Evolutionary conservation across 2,888 invertebrate genomes (phyloP), one percentile per base, ranked within the genome.

Genomic region (Ophion costatus): DNA sequence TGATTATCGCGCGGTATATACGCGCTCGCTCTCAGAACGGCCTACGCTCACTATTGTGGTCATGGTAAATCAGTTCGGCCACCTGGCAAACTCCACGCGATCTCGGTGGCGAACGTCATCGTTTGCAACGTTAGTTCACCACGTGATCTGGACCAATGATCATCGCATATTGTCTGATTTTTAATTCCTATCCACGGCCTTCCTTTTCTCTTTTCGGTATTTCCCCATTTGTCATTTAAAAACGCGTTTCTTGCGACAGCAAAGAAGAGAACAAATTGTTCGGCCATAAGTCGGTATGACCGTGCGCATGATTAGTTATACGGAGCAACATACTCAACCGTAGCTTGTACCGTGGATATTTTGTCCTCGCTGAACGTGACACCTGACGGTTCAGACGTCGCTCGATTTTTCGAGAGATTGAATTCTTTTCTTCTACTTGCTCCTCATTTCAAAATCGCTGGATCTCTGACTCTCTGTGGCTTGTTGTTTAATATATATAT

Each of bases 1-100:
- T 38, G 70, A 17, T 57, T 24, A 57, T 77, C 61, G 42, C 17
- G 67, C 29, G n/a, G 42, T 9, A 61, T 42, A 14, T 29, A 51
- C 33, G 63, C 22, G 64, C 69, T 61, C 78, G 67, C 76, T 85
- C 82, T 77, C 67, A 57, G 22, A 74, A 71, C 87, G 80, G 33
- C 90, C 91, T 89, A 91, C 91, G 90, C 76, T 76, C 90, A 88
- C 73, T 45, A 87, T 91, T 91, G 91, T 91, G 90, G 87, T 88
- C 89, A 88, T 88, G 85, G 90, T 88, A 89, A 92, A 91, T 92
- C 90, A 90, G 88, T 76, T 89, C 89, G 91, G 89, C 91, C 92
- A 91, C 90, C 92, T 92, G 92, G 92, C 82, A 88, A 22, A 63
- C 63, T 78, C 80, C 77, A 78, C 24, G 61, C 75, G 66, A 71